Conservation (phyloP, 2,797 vertebrate species). For the Picus viridis region DNA sequence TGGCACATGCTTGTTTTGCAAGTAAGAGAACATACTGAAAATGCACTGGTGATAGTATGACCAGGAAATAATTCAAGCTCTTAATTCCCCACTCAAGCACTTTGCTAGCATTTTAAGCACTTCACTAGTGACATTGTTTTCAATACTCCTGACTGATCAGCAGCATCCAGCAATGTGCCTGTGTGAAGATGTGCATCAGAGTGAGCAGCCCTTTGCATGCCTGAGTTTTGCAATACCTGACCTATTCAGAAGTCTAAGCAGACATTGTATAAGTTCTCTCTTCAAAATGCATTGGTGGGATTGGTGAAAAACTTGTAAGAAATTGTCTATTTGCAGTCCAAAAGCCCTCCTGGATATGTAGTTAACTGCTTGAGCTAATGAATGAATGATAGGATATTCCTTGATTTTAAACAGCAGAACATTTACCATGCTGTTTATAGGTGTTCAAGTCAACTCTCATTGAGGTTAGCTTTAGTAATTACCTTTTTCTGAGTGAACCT, state of each 20-base stretch:
- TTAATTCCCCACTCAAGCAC: background rate
- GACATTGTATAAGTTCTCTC: accelerated
- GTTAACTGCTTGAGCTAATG: background rate
- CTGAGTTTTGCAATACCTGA: background rate
- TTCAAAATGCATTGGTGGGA: background rate
- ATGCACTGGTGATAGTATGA: background rate
- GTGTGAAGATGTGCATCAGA: accelerated
- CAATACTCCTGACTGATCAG: background rate
- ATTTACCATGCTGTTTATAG: background rate
- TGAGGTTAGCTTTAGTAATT: background rate
- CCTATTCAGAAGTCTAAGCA: background rate
- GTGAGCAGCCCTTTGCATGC: background rate
- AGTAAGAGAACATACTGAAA: background rate
- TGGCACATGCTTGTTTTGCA: conserved; percentile 10
- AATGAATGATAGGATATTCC: background rate
- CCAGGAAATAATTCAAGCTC: conserved; percentile 1
- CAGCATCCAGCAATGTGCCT: background rate
- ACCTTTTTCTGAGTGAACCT: background rate
- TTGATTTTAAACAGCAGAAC: background rate
- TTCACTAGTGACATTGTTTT: background rate
- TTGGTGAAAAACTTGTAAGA: background rate
- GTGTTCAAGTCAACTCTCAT: background rate
- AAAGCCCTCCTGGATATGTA: background rate
- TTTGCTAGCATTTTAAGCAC: background rate
- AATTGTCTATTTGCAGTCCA: background rate